Base-by-base conservation (phyloP, 2,888 invertebrate species). In the Aphidius colemani region DNA sequence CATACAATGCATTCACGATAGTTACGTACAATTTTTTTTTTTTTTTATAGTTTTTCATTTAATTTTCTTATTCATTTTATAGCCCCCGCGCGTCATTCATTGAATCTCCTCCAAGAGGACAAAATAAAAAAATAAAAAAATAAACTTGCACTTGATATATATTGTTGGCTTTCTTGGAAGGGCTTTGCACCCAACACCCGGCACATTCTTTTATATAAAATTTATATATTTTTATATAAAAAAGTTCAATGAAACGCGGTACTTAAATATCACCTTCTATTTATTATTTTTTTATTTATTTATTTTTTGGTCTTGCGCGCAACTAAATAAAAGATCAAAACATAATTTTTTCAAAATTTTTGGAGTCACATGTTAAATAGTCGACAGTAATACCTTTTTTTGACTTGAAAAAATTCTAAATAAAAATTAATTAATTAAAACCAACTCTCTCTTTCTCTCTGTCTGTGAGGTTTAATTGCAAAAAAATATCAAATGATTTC, bases 81-180 rank as follows among this genome's bases (percentile, higher is more conserved):
- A 48, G n/a, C 55, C 59, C 55, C 50, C 41, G 56, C 39, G 30
- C 18, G 43, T 66, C 63, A 67, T 65, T 55, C 59, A 51, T 50
- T 50, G 51, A 46, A 48, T 68, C 63, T 64, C 63, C 66, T 53
- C 53, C 61, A 66, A 61, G 69, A 61, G 67, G 62, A 67, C 66
- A 70, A 71, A 69, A 71, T 71, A 70, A 74, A 57, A 40, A 18
- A 18, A 59, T 11, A 51, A 57, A 11, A 58, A 13, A 11, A 18
- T 56, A 51, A n/a, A 61, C 72, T 13, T 72, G 72, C 77, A 76
- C 77, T 76, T 78, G 77, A 78, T 78, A 75, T 78, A 78, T 78
- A 77, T 73, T 78, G 78, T 78, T 78, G 75, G 72, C 70, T 72
- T 71, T 76, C 72, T 70, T 67, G 68, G 73, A 74, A 68, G 61